Evolutionary conservation across 1,140 invertebrate genomes (phyloP).

Genomic region (Drosophila busckii): DNA sequence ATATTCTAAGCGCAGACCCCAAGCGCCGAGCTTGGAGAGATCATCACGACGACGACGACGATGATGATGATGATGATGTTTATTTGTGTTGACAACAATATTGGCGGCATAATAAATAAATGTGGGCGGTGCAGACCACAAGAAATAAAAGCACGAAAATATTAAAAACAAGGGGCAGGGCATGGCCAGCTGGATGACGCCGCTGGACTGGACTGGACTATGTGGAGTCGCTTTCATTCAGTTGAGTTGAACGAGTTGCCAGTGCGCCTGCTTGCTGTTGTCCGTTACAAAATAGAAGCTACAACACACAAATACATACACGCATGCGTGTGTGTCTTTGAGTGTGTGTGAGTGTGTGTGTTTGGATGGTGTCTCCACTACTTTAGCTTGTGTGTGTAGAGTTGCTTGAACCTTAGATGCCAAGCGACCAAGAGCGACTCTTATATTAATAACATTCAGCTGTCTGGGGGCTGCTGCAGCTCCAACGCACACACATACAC

Average conservation of each 20-base stretch:
- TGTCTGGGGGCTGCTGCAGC: slow-evolving; percentile 61
- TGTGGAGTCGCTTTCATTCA: no score
- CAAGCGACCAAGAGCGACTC: slow-evolving; percentile 5
- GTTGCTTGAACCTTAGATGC: slow-evolving; percentile 64
- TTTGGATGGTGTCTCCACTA: slow-evolving; percentile 39
- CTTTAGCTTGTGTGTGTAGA: slow-evolving; percentile 34
- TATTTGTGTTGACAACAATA: slow-evolving; percentile 71
- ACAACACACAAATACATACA: no score
- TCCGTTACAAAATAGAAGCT: slow-evolving; percentile 65
- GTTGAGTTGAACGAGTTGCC: slow-evolving; percentile 4
- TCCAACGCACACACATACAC: slow-evolving; percentile 37
- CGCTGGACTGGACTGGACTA: no score
- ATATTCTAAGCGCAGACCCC: slow-evolving; percentile 64
- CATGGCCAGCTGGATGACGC: background rate
- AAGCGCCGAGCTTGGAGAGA: no score
- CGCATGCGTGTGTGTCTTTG: background rate
- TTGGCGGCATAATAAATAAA: slow-evolving; percentile 39
- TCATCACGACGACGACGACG: slow-evolving; percentile 20
- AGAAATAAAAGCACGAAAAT: no score
- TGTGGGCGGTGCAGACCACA: slow-evolving; percentile 7
- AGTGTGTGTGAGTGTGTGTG: background rate
- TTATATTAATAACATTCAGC: slow-evolving; percentile 48
- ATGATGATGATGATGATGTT: slow-evolving; percentile 59
- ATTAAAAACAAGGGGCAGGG: no score
- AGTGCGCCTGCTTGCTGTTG: slow-evolving; percentile 10